A percentile compares a stretch with the other conserved stretches of the same genome.
These are phyloP conservation scores for Dendrolimus houi DNA, from an alignment of 2,888 invertebrate genomes.

Conservation along the genomic window DNA sequence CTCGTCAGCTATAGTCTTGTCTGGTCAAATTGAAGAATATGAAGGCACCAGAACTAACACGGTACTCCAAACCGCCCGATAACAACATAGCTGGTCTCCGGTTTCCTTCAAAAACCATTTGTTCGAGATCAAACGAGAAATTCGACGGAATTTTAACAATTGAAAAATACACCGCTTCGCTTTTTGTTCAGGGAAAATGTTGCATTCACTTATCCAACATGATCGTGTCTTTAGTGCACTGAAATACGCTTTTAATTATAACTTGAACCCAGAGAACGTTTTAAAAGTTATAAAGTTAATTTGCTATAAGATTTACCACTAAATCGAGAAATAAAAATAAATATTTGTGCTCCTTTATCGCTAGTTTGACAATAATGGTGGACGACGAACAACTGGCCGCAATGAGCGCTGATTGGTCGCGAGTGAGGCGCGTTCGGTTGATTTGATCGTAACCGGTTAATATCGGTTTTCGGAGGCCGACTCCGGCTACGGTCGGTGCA, in stretches of 20 bases:
- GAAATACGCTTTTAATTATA: not conserved
- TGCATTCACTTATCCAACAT: constrained; percentile 59
- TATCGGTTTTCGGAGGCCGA: constrained; percentile 60
- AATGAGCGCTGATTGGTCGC: constrained; percentile 61
- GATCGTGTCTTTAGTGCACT: constrained; percentile 23
- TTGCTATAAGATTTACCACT: not conserved
- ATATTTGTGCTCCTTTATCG: not conserved
- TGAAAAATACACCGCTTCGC: constrained; percentile 1
- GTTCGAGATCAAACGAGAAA: constrained; percentile 20
- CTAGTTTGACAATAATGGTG: constrained; percentile 30
- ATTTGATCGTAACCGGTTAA: constrained; percentile 65
- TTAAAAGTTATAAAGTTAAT: not conserved
- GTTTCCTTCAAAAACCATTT: constrained; percentile 61
- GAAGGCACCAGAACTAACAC: constrained; percentile 59
- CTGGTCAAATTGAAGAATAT: constrained; percentile 67
- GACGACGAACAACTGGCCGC: constrained; percentile 48
- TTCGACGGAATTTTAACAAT: constrained; percentile 14
- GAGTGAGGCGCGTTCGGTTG: constrained; percentile 48
- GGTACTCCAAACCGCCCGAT: constrained; percentile 43
- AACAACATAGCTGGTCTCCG: constrained; percentile 64
- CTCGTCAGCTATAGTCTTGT: constrained; percentile 72
- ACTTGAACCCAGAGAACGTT: not conserved
- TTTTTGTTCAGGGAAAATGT: not conserved
- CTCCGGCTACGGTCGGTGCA: constrained; percentile 64
- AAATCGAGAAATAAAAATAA: not conserved